A percentile compares a stretch with the other conserved stretches of the same genome.
phyloP scores from a whole-genome alignment of 2,888 invertebrate genomes.

The Andrena minutula region DNA sequence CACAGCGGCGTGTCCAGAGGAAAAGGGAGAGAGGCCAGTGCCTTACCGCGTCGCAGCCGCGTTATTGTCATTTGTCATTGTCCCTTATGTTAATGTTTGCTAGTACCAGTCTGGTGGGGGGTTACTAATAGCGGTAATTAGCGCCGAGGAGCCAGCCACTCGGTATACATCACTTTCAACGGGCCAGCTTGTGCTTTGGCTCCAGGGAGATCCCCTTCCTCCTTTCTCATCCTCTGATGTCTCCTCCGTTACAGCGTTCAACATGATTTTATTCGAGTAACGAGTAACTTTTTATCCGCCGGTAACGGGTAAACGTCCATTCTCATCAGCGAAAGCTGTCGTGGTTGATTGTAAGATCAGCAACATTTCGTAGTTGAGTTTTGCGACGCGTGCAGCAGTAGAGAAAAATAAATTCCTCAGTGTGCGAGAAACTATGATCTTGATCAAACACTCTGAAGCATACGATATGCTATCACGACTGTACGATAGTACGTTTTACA shows the following conservation, averaged over 20 bases:
- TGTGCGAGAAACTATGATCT: too few relatives aligned
- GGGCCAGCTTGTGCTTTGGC: constrained; percentile 55
- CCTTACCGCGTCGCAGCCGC: constrained; percentile 68
- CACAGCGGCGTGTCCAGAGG: neutral
- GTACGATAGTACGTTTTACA: too few relatives aligned
- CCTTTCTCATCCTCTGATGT: constrained; percentile 33
- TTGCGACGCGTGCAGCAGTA: neutral
- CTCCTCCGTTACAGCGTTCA: neutral
- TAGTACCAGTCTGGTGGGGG: constrained; percentile 59
- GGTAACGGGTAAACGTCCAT: too few relatives aligned
- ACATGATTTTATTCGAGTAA: neutral
- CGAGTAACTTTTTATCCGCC: neutral
- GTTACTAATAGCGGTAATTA: constrained; percentile 77
- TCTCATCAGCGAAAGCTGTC: neutral
- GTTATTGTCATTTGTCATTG: constrained; percentile 76
- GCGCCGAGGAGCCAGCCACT: constrained; percentile 70
- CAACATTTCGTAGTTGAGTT: neutral
- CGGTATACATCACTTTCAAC: constrained; percentile 77
- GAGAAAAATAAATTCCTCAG: too few relatives aligned
- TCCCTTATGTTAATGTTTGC: constrained; percentile 76
- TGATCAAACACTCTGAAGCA: too few relatives aligned
- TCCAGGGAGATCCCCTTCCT: constrained; percentile 28
- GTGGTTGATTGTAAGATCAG: neutral
- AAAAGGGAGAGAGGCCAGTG: constrained; percentile 41
- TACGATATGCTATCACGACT: too few relatives aligned